Base-by-base conservation (phyloP, 1,140 invertebrate genomes). In the Ectropis grisescens region DNA sequence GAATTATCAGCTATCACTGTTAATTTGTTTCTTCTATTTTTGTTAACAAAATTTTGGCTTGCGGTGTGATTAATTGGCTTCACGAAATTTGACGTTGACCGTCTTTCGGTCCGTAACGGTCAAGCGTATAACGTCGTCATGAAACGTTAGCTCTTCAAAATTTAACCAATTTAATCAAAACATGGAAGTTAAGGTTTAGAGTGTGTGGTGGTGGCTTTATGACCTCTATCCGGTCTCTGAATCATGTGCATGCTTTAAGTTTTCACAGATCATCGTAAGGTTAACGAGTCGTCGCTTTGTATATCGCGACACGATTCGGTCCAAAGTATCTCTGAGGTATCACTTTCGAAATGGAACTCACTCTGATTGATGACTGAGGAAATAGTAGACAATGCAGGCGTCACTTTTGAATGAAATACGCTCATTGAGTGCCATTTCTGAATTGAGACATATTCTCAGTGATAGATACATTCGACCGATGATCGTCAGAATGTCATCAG, bases 121-220 rank as follows among this genome's bases (percentile, higher is more conserved):
- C n/a, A 41, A 52, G 34, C 23, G 23, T 19, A 42, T 38, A 37
- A 43, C 33, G 34, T 25, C 39, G 38, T 51, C 46, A 61, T 57
- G 47, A 52, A 67, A 65, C 58, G 35, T 54, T 51, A 59, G 55
- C 37, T 40, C 40, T 48, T 78, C 76, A 70, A 81, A 81, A 81
- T 81, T 81, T 78, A 76, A 78, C 69, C 56, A 49, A 46, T 47
- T 44, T 50, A 47, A 51, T 64, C 37, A 51, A 48, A 64, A 62
- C 43, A 71, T 69, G 72, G 72, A 81, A 80, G 75, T 72, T 46
- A 66, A 69, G 76, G 72, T 81, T 69, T 69, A 78, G 76, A 81
- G 76, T 81, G 76, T 81, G 76, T 81, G 76, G 76, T 81, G 76
- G 76, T 81, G 76, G 76, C 72, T 76, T 78, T 64, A 65, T 54